Conservation (phyloP, 2,888 invertebrate genomes). For the Plebejus anna region DNA sequence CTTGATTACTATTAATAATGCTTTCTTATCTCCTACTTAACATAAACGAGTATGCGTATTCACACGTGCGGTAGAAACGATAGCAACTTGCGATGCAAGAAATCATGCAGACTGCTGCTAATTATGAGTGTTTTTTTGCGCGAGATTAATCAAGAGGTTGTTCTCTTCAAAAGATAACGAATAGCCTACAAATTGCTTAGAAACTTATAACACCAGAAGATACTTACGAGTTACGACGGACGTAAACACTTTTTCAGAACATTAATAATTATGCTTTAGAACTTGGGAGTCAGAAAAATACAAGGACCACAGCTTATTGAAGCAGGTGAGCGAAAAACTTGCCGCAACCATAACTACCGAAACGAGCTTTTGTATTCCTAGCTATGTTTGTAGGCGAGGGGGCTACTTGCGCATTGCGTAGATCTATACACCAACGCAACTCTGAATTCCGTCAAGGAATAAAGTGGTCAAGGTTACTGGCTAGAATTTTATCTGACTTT, state of each 20-base stretch:
- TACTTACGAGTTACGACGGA: too few species aligned
- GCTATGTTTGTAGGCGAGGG: not conserved
- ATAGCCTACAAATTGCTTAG: not conserved
- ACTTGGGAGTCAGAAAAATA: not conserved
- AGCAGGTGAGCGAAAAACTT: not conserved
- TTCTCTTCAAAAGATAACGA: not conserved
- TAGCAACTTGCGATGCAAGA: not conserved
- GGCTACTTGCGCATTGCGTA: not conserved
- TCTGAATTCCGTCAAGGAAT: not conserved
- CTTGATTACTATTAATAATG: not conserved
- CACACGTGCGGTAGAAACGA: not conserved
- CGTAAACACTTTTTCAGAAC: too few species aligned
- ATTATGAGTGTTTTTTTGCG: not conserved
- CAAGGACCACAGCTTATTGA: not conserved
- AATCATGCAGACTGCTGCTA: not conserved
- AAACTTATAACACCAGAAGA: not conserved
- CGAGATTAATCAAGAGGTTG: not conserved
- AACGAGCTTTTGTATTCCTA: slow-evolving; percentile 11
- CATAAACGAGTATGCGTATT: not conserved
- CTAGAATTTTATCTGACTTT: too few species aligned
- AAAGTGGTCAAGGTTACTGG: too few species aligned
- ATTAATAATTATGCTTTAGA: too few species aligned
- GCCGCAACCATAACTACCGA: not conserved
- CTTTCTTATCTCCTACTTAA: slow-evolving; percentile 1
- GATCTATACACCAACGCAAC: not conserved